Conservation (phyloP, 2,888 invertebrate species). For the Cerastis leucographa region DNA sequence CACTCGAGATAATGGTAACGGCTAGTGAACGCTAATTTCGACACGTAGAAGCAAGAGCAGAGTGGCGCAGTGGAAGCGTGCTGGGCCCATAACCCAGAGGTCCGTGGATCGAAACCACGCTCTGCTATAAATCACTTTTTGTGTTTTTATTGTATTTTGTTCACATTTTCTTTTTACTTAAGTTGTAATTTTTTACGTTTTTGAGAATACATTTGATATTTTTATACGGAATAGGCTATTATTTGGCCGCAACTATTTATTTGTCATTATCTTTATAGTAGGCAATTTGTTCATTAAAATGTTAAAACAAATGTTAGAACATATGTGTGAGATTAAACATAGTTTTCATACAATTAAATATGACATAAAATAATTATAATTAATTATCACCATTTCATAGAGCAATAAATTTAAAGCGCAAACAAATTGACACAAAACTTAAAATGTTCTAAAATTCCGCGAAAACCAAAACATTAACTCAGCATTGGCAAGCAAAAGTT, state of each 20-base stretch:
- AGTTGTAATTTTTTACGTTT: not conserved
- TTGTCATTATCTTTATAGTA: too few relatives aligned
- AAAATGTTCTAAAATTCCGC: not conserved
- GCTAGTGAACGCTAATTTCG: conserved; percentile 73
- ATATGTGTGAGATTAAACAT: not conserved
- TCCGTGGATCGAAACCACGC: conserved; percentile 97
- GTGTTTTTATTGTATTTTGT: conserved; percentile 46
- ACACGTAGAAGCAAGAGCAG: conserved; percentile 85
- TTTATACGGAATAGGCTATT: too few relatives aligned
- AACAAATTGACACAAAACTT: not conserved
- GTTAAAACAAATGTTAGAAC: too few relatives aligned
- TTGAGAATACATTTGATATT: not conserved
- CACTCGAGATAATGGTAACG: conserved; percentile 41
- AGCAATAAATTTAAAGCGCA: too few relatives aligned
- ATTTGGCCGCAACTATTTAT: not conserved
- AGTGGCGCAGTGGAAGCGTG: conserved; percentile 96
- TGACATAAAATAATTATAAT: not conserved
- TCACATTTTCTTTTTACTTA: not conserved
- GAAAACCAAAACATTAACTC: conserved; percentile 3
- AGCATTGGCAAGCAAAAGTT: conserved; percentile 66
- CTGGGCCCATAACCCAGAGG: conserved; percentile 97
- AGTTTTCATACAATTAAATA: not conserved
- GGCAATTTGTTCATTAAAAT: not conserved
- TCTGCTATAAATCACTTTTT: conserved; percentile 89
- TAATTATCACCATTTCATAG: not conserved